These are phyloP conservation scores for Copidosoma aretas DNA, from an alignment of 2,888 invertebrate species.

Conservation along the genomic window DNA sequence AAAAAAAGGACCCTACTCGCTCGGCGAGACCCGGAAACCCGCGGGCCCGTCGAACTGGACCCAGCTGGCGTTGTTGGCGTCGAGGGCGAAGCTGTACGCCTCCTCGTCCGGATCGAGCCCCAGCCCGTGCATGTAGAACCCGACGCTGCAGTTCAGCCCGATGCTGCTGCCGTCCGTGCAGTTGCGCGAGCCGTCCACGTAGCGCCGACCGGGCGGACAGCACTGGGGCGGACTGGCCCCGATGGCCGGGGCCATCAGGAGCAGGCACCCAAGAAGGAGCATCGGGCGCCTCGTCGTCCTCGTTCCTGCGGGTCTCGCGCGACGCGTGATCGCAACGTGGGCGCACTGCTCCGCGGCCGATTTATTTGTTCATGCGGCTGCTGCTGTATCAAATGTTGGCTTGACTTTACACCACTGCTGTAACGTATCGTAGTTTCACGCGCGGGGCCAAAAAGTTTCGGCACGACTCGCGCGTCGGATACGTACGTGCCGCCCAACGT, in stretches of 20 bases:
- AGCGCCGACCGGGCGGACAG: background rate
- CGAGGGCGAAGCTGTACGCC: slow-evolving; percentile 26
- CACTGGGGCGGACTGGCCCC: slow-evolving; percentile 10
- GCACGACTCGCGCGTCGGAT: no score
- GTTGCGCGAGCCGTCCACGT: slow-evolving; percentile 24
- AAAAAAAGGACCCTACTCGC: slow-evolving; percentile 8
- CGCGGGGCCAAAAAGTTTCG: no score
- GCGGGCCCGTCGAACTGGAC: slow-evolving; percentile 18
- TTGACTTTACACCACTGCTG: no score
- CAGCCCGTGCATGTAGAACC: slow-evolving; percentile 51
- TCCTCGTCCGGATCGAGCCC: slow-evolving; percentile 35
- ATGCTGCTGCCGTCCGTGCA: slow-evolving; percentile 49
- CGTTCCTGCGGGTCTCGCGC: no score
- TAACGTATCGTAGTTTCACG: no score
- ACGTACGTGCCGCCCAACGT: no score
- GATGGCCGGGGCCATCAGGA: background rate
- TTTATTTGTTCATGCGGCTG: no score
- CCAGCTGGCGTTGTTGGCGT: slow-evolving; percentile 19
- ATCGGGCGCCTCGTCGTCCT: no score
- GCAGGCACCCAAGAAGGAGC: background rate
- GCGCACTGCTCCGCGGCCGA: no score
- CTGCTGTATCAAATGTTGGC: no score
- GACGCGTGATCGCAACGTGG: no score
- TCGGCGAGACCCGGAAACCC: slow-evolving; percentile 6
- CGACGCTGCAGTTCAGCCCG: slow-evolving; percentile 45